Evolutionary conservation across 2,888 invertebrate genomes (phyloP), one percentile per base, ranked within the genome.

Genomic region (Frankliniella intonsa): DNA sequence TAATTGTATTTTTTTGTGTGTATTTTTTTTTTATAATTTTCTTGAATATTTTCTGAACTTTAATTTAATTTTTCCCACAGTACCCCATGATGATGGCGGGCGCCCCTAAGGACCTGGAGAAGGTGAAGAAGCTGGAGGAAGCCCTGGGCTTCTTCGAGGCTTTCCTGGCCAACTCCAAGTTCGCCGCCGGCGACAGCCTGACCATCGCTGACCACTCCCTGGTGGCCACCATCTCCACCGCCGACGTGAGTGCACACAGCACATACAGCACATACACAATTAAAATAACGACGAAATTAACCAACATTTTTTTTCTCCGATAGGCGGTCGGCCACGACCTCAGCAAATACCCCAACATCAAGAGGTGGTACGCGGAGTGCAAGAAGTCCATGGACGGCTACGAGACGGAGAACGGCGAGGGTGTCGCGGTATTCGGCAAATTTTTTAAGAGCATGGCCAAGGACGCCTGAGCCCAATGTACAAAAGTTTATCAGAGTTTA

Each of bases 121-220:
- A 94, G 87, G 87, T 91, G 84, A 91, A 92, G 84, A 93, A 93
- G 87, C 89, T 95, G 80, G 92, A 92, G 79, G 91, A 92, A 2
- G 92, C 93, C 1, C 89, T 94, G 81, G 90, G 90, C 62, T 92
- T 93, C 84, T 88, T 95, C 55, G 92, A 95, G 85, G 91, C 88
- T n/a, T 93, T 94, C 89, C 89, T 96, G 50, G 92, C 92, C 80
- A 92, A 92, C 0, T 90, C 92, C 85, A 90, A 91, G 84, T 96
- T 91, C 88, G 91, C 89, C 62, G 94, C 94, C 22, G 96, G 95
- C 3, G 90, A 92, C 83, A 89, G 89, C 83, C 88, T 95, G 82
- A 95, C 95, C 25, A 87, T 96, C 25, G 96, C 96, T 11, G 96
- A 96, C 88, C 89, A 95, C 79, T 88, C 92, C 62, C 87, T 95